Evolutionary conservation across 2,797 vertebrate species (phyloP).

Genomic region (Danio albolineatus): DNA sequence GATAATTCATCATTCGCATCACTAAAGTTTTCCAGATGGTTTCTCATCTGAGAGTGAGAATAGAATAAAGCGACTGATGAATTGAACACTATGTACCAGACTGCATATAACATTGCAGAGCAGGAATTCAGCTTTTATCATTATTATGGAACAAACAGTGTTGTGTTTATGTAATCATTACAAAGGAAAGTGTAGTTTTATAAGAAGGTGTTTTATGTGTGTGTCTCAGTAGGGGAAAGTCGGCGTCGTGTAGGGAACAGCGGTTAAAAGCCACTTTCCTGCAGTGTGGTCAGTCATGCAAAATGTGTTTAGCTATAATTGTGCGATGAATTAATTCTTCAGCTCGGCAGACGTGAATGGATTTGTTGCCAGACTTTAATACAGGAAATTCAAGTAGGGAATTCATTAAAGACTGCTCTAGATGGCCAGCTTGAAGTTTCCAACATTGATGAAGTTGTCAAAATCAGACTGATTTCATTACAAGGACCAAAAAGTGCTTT

Average conservation of each 20-base stretch:
- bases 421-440: slow-evolving; percentile 6
- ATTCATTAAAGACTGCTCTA: slow-evolving; percentile 42
- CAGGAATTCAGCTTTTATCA: not conserved
- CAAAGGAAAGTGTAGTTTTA: not conserved
- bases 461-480: slow-evolving; percentile 7
- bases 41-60: not conserved
- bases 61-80: not conserved
- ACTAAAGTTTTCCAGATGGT: not conserved
- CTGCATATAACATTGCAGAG: slow-evolving; percentile 9
- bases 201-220: not conserved
- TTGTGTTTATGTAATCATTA: slow-evolving; percentile 11
- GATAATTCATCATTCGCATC: not conserved
- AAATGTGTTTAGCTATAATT: slow-evolving; percentile 55
- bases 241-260: slow-evolving; percentile 54
- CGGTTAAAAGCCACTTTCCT: slow-evolving; percentile 67
- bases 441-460: not conserved
- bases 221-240: slow-evolving; percentile 49
- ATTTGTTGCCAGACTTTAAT: slow-evolving; percentile 29
- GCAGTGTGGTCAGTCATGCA: slow-evolving; percentile 58
- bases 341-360: slow-evolving; percentile 28
- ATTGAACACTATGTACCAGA: not conserved
- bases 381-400: slow-evolving; percentile 17
- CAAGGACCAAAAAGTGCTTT: not conserved
- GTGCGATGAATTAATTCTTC: slow-evolving; percentile 54
- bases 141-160: not conserved